Evolutionary conservation across 2,888 invertebrate genomes (phyloP), one percentile per base, ranked within the genome.

Genomic region (Tipula confusa): DNA sequence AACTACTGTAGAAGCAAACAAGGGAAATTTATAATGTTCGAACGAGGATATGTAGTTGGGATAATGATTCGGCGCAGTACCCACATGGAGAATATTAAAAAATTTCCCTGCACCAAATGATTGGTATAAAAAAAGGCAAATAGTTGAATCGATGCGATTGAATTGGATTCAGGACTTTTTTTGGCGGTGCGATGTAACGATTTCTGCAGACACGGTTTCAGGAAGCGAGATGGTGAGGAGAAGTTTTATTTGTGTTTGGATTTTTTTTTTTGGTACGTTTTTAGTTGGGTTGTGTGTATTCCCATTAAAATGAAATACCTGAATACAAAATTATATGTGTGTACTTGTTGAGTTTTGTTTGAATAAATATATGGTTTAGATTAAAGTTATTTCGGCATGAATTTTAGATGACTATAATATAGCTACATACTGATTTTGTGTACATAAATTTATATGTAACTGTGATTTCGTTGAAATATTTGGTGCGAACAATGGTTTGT

Each of bases 241-340:
- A 64, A 24, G 18, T 9, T 24, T 9, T 24, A 11, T 64, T n/a
- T n/a, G n/a, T n/a, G n/a, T n/a, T n/a, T n/a, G n/a, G n/a, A n/a
- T n/a, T n/a, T n/a, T 64, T 64, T 64, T n/a, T 43, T 43, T n/a
- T n/a, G 2, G 13, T 43, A n/a, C n/a, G 9, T 64, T 9, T 33
- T 18, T 24, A 64, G 64, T 64, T 64, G 64, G 64, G 64, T 64
- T 64, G 64, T 64, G 64, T 64, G 24, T 64, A 64, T 64, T 64
- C 64, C 64, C 64, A 64, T 64, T 64, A 64, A 64, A 64, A 64
- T 64, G 64, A 64, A 64, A 64, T 64, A 64, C 64, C 64, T 64
- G 64, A 64, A 64, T 64, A 64, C 24, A 24, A 3, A 9, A 64
- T 64, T 64, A 64, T 64, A 43, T 43, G 9, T 43, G 24, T 64